These are phyloP conservation scores for Julus scandinavius DNA, from an alignment of 2,888 invertebrate species.

Conservation along the genomic window DNA sequence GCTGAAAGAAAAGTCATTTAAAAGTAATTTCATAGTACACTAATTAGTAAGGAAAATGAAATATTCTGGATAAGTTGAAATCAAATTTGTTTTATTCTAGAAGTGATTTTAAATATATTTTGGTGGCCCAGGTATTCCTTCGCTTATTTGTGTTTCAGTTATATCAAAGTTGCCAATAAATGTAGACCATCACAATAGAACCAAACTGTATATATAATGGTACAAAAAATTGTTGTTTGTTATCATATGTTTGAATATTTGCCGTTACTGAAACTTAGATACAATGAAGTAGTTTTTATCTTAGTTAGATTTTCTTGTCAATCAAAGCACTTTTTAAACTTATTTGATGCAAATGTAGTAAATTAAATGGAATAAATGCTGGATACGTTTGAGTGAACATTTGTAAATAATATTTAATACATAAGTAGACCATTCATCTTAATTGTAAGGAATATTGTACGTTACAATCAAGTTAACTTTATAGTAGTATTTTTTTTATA, in stretches of 20 bases:
- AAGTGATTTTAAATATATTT: not conserved
- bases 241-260: slow-evolving; percentile 33
- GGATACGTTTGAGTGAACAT: slow-evolving; percentile 23
- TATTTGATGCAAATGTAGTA: slow-evolving; percentile 44
- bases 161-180: not conserved
- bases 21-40: not conserved
- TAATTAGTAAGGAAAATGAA: not conserved
- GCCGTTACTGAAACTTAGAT: slow-evolving; percentile 9
- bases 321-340: not conserved
- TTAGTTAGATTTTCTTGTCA: slow-evolving; percentile 20
- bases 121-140: not conserved
- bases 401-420: not conserved
- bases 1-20: not conserved
- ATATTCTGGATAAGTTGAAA: not conserved
- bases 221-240: not conserved
- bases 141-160: not conserved
- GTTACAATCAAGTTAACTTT: not conserved
- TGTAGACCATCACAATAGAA: not conserved
- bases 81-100: not conserved
- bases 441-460: not conserved
- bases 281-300: slow-evolving; percentile 5
- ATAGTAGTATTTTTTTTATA: not conserved
- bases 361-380: slow-evolving; percentile 38
- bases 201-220: slow-evolving; percentile 25
- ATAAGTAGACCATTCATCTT: not conserved